A percentile compares a stretch with the other conserved stretches of the same genome.
These are phyloP conservation scores for Garra rufa DNA, from an alignment of 2,113 vertebrate genomes.

Conservation along the genomic window DNA sequence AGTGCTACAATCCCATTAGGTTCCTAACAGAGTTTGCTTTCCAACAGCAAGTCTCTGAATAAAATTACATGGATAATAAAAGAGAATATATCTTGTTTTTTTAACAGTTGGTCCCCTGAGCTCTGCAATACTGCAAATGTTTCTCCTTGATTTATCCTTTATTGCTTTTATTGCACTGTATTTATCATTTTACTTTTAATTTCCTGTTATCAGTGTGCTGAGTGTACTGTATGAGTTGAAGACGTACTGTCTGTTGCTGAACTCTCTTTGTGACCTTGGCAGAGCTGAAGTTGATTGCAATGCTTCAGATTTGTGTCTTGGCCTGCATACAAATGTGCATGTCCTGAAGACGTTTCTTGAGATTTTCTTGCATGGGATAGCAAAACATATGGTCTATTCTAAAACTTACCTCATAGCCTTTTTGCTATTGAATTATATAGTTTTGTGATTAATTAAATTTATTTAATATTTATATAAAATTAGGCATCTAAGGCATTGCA, in stretches of 20 bases:
- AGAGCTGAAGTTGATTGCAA: constrained; percentile 19
- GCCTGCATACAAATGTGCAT: constrained; percentile 28
- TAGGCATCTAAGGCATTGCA: neutral
- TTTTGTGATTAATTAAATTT: neutral
- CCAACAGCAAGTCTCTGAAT: neutral
- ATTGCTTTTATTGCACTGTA: neutral
- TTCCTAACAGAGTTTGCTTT: neutral
- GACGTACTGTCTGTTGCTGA: constrained; percentile 4
- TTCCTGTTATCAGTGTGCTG: constrained; percentile 15
- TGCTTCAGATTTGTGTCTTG: constrained; percentile 33
- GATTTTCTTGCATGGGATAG: neutral
- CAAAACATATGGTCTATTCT: neutral
- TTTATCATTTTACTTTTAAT: neutral
- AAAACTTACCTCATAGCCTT: neutral
- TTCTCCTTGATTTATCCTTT: constrained; percentile 17
- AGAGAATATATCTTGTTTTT: neutral
- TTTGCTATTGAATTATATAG: neutral
- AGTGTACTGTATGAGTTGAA: neutral
- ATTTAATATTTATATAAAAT: too few relatives aligned
- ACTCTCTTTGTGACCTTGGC: constrained; percentile 27
- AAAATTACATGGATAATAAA: neutral
- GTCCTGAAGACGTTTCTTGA: constrained; percentile 22
- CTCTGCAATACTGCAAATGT: neutral
- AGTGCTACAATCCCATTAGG: neutral
- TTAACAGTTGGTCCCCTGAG: neutral